A percentile compares a stretch with the other conserved stretches of the same genome.
Conservation (phyloP, 2,797 vertebrate genomes). For the Bothrops alternatus region DNA sequence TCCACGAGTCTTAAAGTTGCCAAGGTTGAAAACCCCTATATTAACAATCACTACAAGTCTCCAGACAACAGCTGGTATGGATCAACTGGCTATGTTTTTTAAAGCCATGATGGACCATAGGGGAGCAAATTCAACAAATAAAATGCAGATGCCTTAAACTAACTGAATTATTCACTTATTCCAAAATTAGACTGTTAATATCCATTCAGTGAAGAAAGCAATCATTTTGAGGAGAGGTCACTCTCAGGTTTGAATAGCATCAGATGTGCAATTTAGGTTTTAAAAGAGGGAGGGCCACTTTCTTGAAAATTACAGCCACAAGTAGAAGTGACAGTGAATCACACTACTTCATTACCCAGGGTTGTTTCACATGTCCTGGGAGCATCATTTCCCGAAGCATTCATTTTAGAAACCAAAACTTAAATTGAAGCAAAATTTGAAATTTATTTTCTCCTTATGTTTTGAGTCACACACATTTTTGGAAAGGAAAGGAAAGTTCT, state of each 20-base stretch:
- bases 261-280: slow-evolving; percentile 39
- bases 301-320: slow-evolving; percentile 45
- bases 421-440: slow-evolving; percentile 34
- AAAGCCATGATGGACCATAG: neutral
- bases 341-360: slow-evolving; percentile 40
- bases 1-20: too few species aligned
- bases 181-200: neutral
- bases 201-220: neutral
- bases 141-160: neutral
- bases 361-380: slow-evolving; percentile 30
- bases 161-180: neutral
- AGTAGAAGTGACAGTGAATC: slow-evolving; percentile 30
- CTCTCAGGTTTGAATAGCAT: neutral
- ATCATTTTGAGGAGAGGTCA: neutral
- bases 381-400: slow-evolving; percentile 37
- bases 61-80: neutral
- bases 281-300: slow-evolving; percentile 31
- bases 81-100: neutral
- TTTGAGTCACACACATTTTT: neutral
- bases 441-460: slow-evolving; percentile 24
- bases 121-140: neutral
- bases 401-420: slow-evolving; percentile 35
- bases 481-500: neutral
- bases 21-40: too few species aligned
- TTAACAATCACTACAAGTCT: neutral